Conservation (phyloP, 1,140 invertebrate genomes). For the Aphelinus certus region DNA sequence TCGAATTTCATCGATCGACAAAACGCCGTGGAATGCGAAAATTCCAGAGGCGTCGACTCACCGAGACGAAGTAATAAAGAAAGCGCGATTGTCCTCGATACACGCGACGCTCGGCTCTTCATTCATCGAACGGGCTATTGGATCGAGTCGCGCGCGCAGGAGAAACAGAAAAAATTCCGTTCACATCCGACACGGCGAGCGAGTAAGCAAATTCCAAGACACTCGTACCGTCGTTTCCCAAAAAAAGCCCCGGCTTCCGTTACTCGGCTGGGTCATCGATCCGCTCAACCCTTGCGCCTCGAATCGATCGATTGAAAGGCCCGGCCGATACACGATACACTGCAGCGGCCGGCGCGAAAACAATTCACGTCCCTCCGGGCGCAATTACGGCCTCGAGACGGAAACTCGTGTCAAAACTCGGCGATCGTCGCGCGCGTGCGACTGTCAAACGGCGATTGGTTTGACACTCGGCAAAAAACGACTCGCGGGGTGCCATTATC, state of each 20-base stretch:
- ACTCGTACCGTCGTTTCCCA: not conserved
- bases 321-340: not conserved
- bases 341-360: not conserved
- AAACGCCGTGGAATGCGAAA: too few species aligned
- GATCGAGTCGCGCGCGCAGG: too few species aligned
- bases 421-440: not conserved
- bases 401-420: slow-evolving; percentile 4
- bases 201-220: too few species aligned
- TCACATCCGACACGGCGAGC: not conserved
- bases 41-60: too few species aligned
- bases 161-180: not conserved
- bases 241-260: not conserved
- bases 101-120: too few species aligned
- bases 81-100: too few species aligned
- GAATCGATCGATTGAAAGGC: slow-evolving; percentile 3
- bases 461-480: not conserved
- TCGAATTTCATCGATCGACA: too few species aligned
- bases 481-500: slow-evolving; percentile 12
- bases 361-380: slow-evolving; percentile 13
- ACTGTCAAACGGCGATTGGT: slow-evolving; percentile 2
- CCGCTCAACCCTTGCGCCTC: not conserved
- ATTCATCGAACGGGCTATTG: too few species aligned
- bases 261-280: not conserved
- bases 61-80: too few species aligned
- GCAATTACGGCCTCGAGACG: slow-evolving; percentile 17